Evolutionary conservation across 2,797 vertebrate genomes (phyloP).

Genomic region (Sphaeramia orbicularis): DNA sequence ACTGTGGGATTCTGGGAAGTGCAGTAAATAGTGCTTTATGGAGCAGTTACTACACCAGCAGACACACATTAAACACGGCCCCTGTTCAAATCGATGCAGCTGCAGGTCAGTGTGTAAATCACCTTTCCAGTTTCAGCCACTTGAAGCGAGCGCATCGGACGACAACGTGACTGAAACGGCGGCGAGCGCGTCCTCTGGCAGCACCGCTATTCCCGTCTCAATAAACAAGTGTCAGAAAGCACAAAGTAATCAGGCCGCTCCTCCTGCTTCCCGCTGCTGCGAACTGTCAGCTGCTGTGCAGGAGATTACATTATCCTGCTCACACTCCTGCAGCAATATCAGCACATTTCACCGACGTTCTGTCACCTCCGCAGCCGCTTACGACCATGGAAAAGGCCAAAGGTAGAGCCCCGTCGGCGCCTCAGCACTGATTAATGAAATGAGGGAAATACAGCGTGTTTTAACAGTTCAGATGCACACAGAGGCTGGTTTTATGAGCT

Average conservation of each 20-base stretch:
- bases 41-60: too few species aligned
- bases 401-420: background rate
- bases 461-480: too few species aligned
- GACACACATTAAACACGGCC: too few species aligned
- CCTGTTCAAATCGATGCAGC: background rate
- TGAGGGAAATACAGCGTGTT: background rate
- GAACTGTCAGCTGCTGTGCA: slow-evolving; percentile 34
- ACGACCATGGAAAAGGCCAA: too few species aligned
- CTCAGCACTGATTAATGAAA: background rate
- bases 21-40: too few species aligned
- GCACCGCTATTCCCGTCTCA: slow-evolving; percentile 58
- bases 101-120: slow-evolving; percentile 20
- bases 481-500: too few species aligned
- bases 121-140: background rate
- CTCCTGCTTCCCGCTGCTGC: slow-evolving; percentile 25
- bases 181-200: slow-evolving; percentile 31
- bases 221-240: slow-evolving; percentile 49
- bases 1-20: too few species aligned
- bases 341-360: slow-evolving; percentile 32
- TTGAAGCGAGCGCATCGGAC: background rate
- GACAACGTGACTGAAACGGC: background rate
- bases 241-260: slow-evolving; percentile 28
- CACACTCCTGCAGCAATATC: slow-evolving; percentile 26
- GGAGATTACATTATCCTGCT: slow-evolving; percentile 55
- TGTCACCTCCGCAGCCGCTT: slow-evolving; percentile 1